Conservation (phyloP, 2,888 invertebrate genomes). For the Drosophila formosana region DNA sequence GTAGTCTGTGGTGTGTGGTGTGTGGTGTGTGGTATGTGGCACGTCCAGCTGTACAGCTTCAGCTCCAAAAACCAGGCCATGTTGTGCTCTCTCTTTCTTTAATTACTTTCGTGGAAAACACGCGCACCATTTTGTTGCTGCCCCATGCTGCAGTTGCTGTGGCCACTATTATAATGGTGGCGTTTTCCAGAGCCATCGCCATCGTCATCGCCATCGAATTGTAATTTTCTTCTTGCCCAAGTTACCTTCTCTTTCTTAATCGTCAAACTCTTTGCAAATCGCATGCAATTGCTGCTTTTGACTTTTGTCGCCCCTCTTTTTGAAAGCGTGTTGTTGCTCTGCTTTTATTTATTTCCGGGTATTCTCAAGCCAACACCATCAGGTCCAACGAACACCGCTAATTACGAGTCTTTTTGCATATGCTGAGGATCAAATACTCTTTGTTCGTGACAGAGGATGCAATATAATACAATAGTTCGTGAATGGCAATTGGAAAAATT, state of each 20-base stretch:
- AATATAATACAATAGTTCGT: no score
- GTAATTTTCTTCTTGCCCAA: conserved; percentile 32
- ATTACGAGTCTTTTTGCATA: neutral
- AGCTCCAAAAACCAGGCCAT: conserved; percentile 14
- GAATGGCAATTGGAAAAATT: no score
- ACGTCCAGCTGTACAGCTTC: conserved; percentile 37
- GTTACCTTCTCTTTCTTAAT: conserved; percentile 80
- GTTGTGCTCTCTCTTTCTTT: conserved; percentile 45
- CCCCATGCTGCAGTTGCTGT: conserved; percentile 1
- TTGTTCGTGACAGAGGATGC: neutral
- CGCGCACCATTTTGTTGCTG: conserved; percentile 66
- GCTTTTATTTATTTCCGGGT: conserved; percentile 1
- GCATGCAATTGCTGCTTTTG: conserved; percentile 52
- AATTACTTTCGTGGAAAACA: conserved; percentile 81
- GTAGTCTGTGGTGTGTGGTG: neutral
- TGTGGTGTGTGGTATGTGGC: neutral
- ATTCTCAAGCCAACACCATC: no score
- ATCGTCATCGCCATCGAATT: conserved; percentile 26
- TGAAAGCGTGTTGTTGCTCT: neutral
- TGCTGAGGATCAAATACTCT: neutral
- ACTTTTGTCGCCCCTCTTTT: conserved; percentile 27
- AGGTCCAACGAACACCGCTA: neutral
- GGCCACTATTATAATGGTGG: neutral
- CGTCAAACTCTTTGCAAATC: conserved; percentile 71
- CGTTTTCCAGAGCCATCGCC: conserved; percentile 36